Base-by-base conservation (phyloP, 1,140 invertebrate genomes). In the Drosophila mojavensis region DNA sequence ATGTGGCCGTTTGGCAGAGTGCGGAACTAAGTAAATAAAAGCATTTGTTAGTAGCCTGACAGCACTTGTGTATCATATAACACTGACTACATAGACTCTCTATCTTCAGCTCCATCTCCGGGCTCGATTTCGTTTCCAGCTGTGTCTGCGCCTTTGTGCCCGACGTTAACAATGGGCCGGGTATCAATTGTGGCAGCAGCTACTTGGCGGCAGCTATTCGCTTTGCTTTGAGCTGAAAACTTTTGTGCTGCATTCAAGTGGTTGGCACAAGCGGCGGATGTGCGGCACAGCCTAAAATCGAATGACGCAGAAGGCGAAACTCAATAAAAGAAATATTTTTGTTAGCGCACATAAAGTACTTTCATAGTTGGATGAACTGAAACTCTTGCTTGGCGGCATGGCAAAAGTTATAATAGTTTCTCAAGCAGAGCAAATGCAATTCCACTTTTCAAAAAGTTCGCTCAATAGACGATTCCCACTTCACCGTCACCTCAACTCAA, bases 261-360 rank as follows among this genome's bases (percentile, higher is more conserved):
- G 59, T 50, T 54, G 58, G 53, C 15, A 26, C 6, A 48, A 10
- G 47, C 65, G 33, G 43, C 43, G 53, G 53, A 64, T 41, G 39
- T 33, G 45, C 61, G 71, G 67, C 72, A 72, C 59, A 81, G 81
- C 81, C 81, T 84, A 83, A 83, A 80, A 83, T 81, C 60, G 76
- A 72, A 51, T 73, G 53, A 41, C 26, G 68, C 41, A 53, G 62
- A 24, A 60, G 66, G 64, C 41, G 61, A 83, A 88, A 88, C 83
- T 88, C 83, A 88, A 88, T 88, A 89, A 88, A 88, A 88, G 83
- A 88, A 88, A 88, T 88, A 88, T 88, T 88, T 88, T 88, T 89
- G 84, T 89, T 88, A 88, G 83, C 84, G 82, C 73, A 89, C 83
- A 89, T 88, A 88, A 88, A 88, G 83, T 88, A 88, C 83, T 89